Evolutionary conservation across 35 echinoderm and acorn worm genomes (phyloP), one percentile per base, ranked within the genome.

Genomic region (Anneissia japonica): DNA sequence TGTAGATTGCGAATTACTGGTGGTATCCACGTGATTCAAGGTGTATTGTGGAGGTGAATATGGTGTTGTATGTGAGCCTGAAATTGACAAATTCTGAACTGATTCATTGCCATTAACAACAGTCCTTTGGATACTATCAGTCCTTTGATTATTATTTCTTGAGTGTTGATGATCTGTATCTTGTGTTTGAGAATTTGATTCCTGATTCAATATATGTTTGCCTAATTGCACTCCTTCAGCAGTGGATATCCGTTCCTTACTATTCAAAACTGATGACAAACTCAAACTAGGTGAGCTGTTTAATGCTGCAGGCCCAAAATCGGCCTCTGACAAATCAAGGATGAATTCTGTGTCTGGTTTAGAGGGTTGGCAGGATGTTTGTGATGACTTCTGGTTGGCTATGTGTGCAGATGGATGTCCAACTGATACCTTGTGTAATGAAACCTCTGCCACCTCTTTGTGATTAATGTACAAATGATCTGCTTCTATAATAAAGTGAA

Each of bases 251-350:
- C 40, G 40, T 64, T 64, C 51, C 2, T 64, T 64, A 26, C 51
- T 64, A 23, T 64, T 64, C 21, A 64, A 64, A 16, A 64, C 26
- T 64, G 51, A 64, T 19, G 5, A 19, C 2, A 64, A 23, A 64
- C 26, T 64, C 51, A 64, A 64, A n/a, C n/a, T n/a, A n/a, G n/a
- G n/a, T 64, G 51, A 64, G 19, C 51, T 64, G 51, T 64, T 64
- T 26, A 64, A 64, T 23, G 89, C 76, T 0, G 92, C 86, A 36
- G 96, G 96, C 1, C 89, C 96, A 90, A 99, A 99, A 81, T 99
- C 96, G 4, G 96, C 96, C 46, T 99, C 96, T 0, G 96, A 99
- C 16, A 99, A 46, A 38, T 99, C 96, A 16, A 99, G 85, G 37
- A 94, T 75, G 37, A 97, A 88, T 72, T 93, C 89, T 6, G 82